Percentiles rank a stretch among this genome's conserved stretches.
These are phyloP conservation scores for Drosophila equinoxialis DNA, from an alignment of 1,140 invertebrate species.

Conservation along the genomic window DNA sequence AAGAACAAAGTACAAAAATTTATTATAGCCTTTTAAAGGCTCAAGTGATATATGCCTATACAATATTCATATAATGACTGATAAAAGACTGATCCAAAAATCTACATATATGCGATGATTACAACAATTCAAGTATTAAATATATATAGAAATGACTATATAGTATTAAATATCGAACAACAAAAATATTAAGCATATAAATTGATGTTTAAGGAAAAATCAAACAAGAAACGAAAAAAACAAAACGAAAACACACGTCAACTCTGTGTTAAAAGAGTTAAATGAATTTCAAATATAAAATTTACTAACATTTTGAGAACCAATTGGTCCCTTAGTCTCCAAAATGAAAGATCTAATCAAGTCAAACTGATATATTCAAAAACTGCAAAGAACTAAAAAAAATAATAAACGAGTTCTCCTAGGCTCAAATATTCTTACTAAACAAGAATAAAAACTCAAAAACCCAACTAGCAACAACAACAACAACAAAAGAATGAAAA, in stretches of 20 bases:
- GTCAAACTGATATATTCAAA: neutral
- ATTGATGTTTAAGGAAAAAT: conserved; percentile 11
- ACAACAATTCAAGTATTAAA: neutral
- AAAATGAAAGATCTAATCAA: neutral
- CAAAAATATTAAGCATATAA: conserved; percentile 1
- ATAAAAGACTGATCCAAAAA: conserved; percentile 15
- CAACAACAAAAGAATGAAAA: conserved; percentile 21
- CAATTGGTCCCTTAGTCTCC: neutral
- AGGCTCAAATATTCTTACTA: neutral
- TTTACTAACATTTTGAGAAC: neutral
- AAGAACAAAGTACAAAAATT: conserved; percentile 29
- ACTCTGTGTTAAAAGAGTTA: neutral
- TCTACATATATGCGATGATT: conserved; percentile 4
- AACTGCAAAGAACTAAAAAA: neutral
- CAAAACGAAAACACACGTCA: neutral
- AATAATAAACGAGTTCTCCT: neutral
- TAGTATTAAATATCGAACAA: conserved; percentile 1
- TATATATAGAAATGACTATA: neutral
- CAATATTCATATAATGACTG: neutral
- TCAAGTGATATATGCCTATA: conserved; percentile 16
- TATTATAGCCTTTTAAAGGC: conserved; percentile 13
- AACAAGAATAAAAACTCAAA: neutral
- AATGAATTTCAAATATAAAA: neutral
- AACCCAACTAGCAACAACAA: neutral
- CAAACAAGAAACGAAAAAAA: conserved; percentile 2